Evolutionary conservation across 2,113 vertebrate species (phyloP).

Genomic region (Scophthalmus maximus): DNA sequence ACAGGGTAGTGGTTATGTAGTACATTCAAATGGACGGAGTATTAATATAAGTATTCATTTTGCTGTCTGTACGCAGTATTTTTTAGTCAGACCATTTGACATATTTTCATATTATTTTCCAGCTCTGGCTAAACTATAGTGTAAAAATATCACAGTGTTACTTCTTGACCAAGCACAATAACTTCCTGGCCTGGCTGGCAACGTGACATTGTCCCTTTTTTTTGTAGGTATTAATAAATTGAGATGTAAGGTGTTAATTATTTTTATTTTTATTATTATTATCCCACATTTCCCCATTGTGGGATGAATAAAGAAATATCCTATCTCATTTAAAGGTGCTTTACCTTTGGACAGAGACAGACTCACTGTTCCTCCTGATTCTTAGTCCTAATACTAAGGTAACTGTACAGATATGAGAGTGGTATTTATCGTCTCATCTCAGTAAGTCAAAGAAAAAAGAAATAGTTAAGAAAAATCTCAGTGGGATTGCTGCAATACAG

Average conservation of each 20-base stretch:
- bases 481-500: background rate
- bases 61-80: too few species aligned
- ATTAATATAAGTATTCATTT: too few species aligned
- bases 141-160: too few species aligned
- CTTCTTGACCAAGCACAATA: background rate
- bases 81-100: too few species aligned
- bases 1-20: background rate
- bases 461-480: background rate
- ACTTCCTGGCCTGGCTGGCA: background rate
- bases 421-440: background rate
- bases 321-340: background rate
- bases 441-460: background rate
- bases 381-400: background rate
- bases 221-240: background rate
- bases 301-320: too few species aligned
- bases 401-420: background rate
- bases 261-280: too few species aligned
- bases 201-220: background rate
- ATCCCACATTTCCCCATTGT: too few species aligned
- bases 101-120: too few species aligned
- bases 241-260: background rate
- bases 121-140: too few species aligned
- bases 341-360: background rate
- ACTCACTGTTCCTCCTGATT: background rate
- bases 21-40: too few species aligned